phyloP scores from a whole-genome alignment of 92 coral and sea anemone species.

The Pocillopora grandis region DNA sequence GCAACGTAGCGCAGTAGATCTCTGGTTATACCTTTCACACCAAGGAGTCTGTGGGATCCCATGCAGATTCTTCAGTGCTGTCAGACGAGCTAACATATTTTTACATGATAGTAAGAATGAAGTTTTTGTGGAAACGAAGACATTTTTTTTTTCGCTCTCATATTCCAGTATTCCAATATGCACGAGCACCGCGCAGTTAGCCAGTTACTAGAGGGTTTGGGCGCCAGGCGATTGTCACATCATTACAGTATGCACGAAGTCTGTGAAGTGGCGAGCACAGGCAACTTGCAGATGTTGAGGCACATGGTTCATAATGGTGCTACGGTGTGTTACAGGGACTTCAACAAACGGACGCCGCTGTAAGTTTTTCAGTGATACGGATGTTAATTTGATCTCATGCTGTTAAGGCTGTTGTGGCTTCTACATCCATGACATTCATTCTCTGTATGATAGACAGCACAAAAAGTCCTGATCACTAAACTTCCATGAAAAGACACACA shows the following conservation, averaged over 20 bases:
- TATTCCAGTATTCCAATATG: constrained; percentile 90
- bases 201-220: constrained; percentile 87
- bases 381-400: too few species aligned
- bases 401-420: too few species aligned
- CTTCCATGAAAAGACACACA: too few species aligned
- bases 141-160: not conserved
- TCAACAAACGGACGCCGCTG: constrained; percentile 91
- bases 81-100: too few species aligned
- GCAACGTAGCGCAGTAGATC: too few species aligned
- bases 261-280: constrained; percentile 90
- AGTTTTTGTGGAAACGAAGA: not conserved
- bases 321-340: constrained; percentile 81
- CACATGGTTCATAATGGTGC: constrained; percentile 99
- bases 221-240: constrained; percentile 82
- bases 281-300: constrained; percentile 91
- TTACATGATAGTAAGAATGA: not conserved
- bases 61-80: too few species aligned
- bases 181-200: constrained; percentile 96
- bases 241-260: constrained; percentile 92
- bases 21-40: too few species aligned
- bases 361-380: constrained; percentile 38
- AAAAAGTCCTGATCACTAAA: too few species aligned
- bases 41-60: too few species aligned
- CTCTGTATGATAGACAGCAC: too few species aligned
- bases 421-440: too few species aligned